A percentile compares a stretch with the other conserved stretches of the same genome.
These are phyloP conservation scores for Eupithecia dodoneata DNA, from an alignment of 2,888 invertebrate species.

Conservation along the genomic window DNA sequence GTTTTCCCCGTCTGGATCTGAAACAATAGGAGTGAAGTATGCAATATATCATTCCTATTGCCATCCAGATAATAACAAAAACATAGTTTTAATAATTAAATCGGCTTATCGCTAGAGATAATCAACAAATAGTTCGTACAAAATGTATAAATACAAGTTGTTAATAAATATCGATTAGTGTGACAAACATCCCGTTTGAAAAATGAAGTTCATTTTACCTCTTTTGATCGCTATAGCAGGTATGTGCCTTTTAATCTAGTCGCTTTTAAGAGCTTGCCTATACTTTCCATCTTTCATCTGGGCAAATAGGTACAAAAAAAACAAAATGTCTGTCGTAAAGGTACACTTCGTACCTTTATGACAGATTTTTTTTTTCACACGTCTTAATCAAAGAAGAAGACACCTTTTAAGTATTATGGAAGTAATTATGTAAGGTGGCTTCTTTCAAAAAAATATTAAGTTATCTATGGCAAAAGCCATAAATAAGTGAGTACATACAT, in stretches of 20 bases:
- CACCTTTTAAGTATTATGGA: too few species aligned
- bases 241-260: conserved; percentile 25
- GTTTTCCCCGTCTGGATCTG: not conserved
- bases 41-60: not conserved
- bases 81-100: not conserved
- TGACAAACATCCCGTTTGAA: conserved; percentile 31
- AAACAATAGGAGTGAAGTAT: too few species aligned
- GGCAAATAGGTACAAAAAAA: not conserved
- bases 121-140: conserved; percentile 13
- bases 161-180: conserved; percentile 17
- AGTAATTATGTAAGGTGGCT: too few species aligned
- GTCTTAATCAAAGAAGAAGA: too few species aligned
- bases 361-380: too few species aligned
- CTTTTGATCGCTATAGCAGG: conserved; percentile 60
- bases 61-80: not conserved
- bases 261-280: not conserved
- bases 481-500: too few species aligned
- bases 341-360: too few species aligned
- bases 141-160: conserved; percentile 31
- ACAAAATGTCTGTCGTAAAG: too few species aligned
- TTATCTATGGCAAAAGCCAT: too few species aligned
- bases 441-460: too few species aligned
- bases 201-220: conserved; percentile 56
- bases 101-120: conserved; percentile 28
- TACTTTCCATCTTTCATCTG: not conserved